These are phyloP conservation scores for Hylomyscus alleni DNA, from an alignment of 2,797 vertebrate genomes.

Conservation along the genomic window DNA sequence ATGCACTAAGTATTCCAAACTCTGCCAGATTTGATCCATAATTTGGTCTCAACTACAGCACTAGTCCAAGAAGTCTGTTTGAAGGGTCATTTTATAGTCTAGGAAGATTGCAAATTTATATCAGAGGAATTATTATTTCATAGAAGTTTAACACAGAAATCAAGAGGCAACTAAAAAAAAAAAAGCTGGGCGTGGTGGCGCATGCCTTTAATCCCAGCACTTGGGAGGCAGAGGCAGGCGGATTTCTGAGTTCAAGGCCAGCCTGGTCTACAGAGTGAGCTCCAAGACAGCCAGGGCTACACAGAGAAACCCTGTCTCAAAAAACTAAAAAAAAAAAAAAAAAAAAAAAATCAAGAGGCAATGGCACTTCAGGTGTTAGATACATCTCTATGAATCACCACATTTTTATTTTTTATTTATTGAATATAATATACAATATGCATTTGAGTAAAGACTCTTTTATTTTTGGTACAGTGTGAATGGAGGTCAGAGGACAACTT, in stretches of 20 bases:
- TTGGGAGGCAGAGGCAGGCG: no score
- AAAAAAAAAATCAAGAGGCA: slow-evolving; percentile 16
- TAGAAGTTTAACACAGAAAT: slow-evolving; percentile 28
- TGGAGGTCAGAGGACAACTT: background rate
- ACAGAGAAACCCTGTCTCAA: no score
- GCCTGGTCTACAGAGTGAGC: no score
- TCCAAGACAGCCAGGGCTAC: no score
- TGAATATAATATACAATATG: background rate
- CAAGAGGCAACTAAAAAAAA: no score
- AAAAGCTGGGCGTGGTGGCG: no score
- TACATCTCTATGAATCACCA: background rate
- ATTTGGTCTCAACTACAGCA: background rate
- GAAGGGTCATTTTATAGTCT: slow-evolving; percentile 21
- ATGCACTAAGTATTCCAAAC: background rate
- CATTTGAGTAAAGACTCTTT: background rate
- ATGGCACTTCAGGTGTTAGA: background rate
- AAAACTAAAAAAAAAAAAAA: no score
- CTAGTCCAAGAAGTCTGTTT: background rate
- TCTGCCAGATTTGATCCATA: background rate
- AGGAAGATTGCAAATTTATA: background rate
- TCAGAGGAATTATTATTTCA: background rate
- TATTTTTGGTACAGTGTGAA: background rate
- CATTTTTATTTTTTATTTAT: background rate
- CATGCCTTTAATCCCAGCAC: no score
- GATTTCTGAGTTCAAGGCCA: no score